Conservation (phyloP, 2,113 vertebrate species). For the Menura novaehollandiae region DNA sequence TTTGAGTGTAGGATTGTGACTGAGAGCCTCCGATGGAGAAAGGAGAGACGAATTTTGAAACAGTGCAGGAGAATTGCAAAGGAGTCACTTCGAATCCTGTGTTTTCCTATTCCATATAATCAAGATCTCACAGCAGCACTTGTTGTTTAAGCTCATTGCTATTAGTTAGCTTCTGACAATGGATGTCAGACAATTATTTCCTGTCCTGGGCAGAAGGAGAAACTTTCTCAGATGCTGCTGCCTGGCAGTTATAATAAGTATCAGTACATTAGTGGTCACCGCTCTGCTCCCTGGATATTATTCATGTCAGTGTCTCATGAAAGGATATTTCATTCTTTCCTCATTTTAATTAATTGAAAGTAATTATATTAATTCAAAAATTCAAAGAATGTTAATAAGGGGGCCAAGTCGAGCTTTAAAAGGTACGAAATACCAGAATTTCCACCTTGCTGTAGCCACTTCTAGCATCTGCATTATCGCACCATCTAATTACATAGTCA, state of each 20-base stretch:
- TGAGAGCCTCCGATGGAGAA: neutral
- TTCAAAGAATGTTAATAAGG: neutral
- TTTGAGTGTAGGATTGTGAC: neutral
- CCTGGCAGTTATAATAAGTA: neutral
- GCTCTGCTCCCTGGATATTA: neutral
- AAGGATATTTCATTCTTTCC: neutral
- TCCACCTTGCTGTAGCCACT: neutral
- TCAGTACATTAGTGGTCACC: neutral
- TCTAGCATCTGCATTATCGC: neutral
- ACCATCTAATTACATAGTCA: neutral
- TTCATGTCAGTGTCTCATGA: neutral
- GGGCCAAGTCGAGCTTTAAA: neutral
- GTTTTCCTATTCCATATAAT: neutral
- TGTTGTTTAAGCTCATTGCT: neutral
- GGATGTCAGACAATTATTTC: neutral
- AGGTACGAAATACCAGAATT: conserved; percentile 10
- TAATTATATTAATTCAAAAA: neutral
- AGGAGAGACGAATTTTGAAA: neutral
- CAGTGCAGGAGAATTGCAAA: neutral
- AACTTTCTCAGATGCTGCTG: neutral
- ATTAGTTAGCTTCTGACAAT: neutral
- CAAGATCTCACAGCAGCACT: neutral
- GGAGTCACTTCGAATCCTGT: neutral
- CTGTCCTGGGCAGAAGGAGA: neutral
- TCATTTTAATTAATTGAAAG: conserved; percentile 28